phyloP scores from a whole-genome alignment of 2,113 vertebrate species.

The Oryzias javanicus region DNA sequence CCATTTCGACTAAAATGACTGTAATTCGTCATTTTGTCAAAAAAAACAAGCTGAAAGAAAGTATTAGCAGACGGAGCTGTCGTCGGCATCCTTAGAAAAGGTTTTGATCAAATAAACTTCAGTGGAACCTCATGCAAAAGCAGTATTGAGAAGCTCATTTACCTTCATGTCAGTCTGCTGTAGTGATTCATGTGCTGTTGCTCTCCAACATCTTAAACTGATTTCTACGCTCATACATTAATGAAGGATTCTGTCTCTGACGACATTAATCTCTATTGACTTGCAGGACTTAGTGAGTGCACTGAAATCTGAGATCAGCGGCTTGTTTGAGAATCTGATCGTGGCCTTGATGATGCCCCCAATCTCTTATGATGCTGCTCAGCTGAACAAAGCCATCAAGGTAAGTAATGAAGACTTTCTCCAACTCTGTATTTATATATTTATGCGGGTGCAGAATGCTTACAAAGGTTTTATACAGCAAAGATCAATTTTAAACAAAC shows the following conservation, averaged over 20 bases:
- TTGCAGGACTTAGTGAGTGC: slow-evolving; percentile 86
- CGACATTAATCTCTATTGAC: slow-evolving; percentile 7
- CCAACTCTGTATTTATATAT: background rate
- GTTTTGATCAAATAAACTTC: background rate
- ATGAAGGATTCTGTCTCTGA: background rate
- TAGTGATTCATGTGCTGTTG: background rate
- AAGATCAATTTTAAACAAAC: background rate
- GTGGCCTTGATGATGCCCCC: slow-evolving; percentile 88
- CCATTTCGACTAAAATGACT: no score
- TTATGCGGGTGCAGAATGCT: background rate
- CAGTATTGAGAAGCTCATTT: background rate
- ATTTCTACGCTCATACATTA: slow-evolving; percentile 2
- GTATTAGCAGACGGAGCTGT: no score
- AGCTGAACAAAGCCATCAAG: slow-evolving; percentile 91
- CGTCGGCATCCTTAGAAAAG: no score
- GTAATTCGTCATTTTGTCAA: no score
- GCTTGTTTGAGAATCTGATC: slow-evolving; percentile 89
- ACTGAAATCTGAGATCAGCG: slow-evolving; percentile 90
- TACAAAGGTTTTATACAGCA: no score
- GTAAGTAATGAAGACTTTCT: slow-evolving; percentile 60
- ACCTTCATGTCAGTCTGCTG: background rate
- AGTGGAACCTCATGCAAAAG: background rate
- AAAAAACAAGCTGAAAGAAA: no score
- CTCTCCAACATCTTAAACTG: background rate
- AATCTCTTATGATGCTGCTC: slow-evolving; percentile 80